These are phyloP conservation scores for Acipenser transmontanus DNA, from an alignment of 2,797 vertebrate species.

Conservation along the genomic window DNA sequence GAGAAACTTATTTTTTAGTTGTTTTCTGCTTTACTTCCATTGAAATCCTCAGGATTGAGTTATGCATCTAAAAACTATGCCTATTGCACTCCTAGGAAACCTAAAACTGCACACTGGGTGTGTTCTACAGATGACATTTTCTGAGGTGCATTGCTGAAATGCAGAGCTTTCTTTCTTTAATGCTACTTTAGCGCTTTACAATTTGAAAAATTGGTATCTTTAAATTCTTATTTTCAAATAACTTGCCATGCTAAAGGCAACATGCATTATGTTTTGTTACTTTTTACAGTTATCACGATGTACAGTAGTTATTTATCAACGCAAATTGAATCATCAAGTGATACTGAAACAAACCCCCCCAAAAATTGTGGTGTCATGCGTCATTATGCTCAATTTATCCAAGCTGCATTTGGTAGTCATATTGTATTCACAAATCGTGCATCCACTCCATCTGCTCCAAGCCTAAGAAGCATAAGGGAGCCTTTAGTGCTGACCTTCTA, in stretches of 20 bases:
- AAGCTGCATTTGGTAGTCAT: not conserved
- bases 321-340: no score
- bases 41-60: slow-evolving; percentile 12
- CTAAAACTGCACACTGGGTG: not conserved
- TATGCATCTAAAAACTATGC: not conserved
- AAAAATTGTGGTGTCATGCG: no score
- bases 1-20: no score
- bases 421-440: not conserved
- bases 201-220: slow-evolving; percentile 5
- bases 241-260: no score
- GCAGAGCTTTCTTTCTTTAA: slow-evolving; percentile 12
- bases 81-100: slow-evolving; percentile 1
- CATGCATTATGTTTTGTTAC: no score
- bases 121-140: slow-evolving; percentile 2
- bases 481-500: not conserved
- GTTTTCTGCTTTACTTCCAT: no score
- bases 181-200: not conserved
- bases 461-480: not conserved
- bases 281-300: no score
- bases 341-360: no score
- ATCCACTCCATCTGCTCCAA: not conserved
- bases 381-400: not conserved
- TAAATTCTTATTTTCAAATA: not conserved
- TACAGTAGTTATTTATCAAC: no score
- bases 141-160: not conserved